These are phyloP conservation scores for Bombylius discolor DNA, from an alignment of 2,888 invertebrate species.

Conservation along the genomic window DNA sequence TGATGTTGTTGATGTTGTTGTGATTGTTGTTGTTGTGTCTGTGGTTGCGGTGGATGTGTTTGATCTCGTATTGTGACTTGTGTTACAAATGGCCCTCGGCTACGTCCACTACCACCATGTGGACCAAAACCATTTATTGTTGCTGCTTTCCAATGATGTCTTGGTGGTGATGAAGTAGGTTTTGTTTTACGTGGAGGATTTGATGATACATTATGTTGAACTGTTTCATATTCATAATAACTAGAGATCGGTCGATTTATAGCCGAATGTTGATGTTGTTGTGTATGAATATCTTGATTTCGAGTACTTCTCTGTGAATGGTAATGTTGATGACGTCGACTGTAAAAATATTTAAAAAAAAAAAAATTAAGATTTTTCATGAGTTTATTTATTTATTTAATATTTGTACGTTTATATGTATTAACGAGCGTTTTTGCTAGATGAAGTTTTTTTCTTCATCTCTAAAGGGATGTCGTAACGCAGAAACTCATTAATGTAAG, in stretches of 20 bases:
- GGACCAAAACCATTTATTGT: constrained; percentile 24
- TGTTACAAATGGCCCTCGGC: constrained; percentile 47
- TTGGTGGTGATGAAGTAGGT: constrained; percentile 15
- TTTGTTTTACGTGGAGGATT: constrained; percentile 6
- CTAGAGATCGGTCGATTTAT: constrained; percentile 56
- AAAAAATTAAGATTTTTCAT: no score
- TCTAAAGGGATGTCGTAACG: no score
- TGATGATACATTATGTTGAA: constrained; percentile 45
- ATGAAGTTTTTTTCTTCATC: no score
- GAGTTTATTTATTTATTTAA: no score
- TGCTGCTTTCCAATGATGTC: constrained; percentile 32
- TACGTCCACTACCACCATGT: constrained; percentile 31
- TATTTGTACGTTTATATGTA: no score
- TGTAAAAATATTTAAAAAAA: constrained; percentile 19
- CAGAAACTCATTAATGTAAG: no score
- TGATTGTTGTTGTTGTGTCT: constrained; percentile 14
- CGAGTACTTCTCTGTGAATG: constrained; percentile 46
- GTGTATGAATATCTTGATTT: constrained; percentile 41
- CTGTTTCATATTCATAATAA: constrained; percentile 74
- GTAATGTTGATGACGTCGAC: constrained; percentile 54
- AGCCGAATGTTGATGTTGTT: constrained; percentile 7
- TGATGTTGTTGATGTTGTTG: constrained; percentile 18
- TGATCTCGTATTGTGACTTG: constrained; percentile 48
- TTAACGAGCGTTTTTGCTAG: no score
- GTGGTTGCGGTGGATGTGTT: constrained; percentile 13